Evolutionary conservation across 2,113 vertebrate species (phyloP), one percentile per base, ranked within the genome.

Genomic region (Tamias sibiricus): DNA sequence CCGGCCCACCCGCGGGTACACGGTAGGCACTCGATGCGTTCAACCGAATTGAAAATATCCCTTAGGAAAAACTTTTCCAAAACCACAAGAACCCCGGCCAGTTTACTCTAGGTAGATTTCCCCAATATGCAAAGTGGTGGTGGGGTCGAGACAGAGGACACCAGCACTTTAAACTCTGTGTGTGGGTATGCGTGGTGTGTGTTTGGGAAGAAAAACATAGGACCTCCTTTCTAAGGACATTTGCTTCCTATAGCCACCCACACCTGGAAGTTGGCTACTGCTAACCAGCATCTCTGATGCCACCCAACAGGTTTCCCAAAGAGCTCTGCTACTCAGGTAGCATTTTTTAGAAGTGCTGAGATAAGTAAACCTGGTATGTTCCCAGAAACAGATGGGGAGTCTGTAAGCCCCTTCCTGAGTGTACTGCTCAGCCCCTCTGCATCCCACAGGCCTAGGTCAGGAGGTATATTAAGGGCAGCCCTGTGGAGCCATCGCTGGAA

Each of bases 121-220:
- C 97, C 97, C 96, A 96, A 96, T 98, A 98, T 98, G 97, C 98
- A 97, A 97, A 97, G 97, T 87, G 96, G 97, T 97, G 97, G 97
- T 96, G 95, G 95, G 95, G 97, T 97, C 95, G 37, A 88, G 72
- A 88, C 2, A n/a, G n/a, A n/a, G 95, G 98, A 98, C 97, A 9
- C 95, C 97, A 98, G 98, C 98, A 98, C 98, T 98, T 98, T 93
- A 98, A 98, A 98, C 97, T 90, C 74, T 97, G 95, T 96, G 97
- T 98, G 98, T 98, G 96, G 92, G 97, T 44, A 95, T 96, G 96
- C 40, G 20, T 91, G 96, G 90, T 69, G 98, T 96, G n/a, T 94
- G 98, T 94, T 95, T 97, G 98, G 96, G 96, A 98, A 98, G 95
- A 90, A 85, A 97, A 98, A 98, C 84, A n/a, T n/a, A n/a, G n/a